phyloP scores from a whole-genome alignment of 1,140 invertebrate species.

The Drosophila guanche region DNA sequence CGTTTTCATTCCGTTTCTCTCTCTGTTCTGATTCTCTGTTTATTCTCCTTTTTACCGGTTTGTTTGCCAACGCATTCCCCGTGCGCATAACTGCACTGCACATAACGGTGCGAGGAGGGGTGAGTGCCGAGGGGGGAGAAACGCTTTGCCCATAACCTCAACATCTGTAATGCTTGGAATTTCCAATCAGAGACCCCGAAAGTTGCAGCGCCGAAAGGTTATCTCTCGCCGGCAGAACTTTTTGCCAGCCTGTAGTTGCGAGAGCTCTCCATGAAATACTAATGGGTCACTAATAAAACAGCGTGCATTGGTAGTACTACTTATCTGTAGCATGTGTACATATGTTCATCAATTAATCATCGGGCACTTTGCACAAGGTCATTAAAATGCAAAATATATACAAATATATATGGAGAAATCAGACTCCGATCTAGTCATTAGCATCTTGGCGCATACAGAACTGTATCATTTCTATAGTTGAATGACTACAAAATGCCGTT shows the following conservation, averaged over 20 bases:
- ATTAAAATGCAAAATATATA: slow-evolving; percentile 31
- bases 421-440: slow-evolving; percentile 19
- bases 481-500: slow-evolving; percentile 30
- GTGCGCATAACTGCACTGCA: slow-evolving; percentile 29
- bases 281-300: background rate
- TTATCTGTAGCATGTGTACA: background rate
- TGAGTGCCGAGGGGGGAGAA: background rate
- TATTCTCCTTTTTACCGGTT: slow-evolving; percentile 23
- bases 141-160: too few relatives aligned
- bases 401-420: slow-evolving; percentile 17
- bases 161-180: too few relatives aligned
- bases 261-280: too few relatives aligned
- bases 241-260: too few relatives aligned
- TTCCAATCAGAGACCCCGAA: too few relatives aligned
- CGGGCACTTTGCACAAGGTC: slow-evolving; percentile 24
- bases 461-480: slow-evolving; percentile 24
- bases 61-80: slow-evolving; percentile 40
- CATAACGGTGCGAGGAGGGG: slow-evolving; percentile 7
- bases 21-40: slow-evolving; percentile 5
- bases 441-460: slow-evolving; percentile 5
- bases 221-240: too few relatives aligned
- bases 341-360: slow-evolving; percentile 16
- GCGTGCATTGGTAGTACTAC: slow-evolving; percentile 8
- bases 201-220: too few relatives aligned
- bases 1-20: slow-evolving; percentile 16